Percentiles rank a stretch among this genome's conserved stretches.
Conservation (phyloP, 2,797 vertebrate genomes). For the Bryconaethiops microstoma region DNA sequence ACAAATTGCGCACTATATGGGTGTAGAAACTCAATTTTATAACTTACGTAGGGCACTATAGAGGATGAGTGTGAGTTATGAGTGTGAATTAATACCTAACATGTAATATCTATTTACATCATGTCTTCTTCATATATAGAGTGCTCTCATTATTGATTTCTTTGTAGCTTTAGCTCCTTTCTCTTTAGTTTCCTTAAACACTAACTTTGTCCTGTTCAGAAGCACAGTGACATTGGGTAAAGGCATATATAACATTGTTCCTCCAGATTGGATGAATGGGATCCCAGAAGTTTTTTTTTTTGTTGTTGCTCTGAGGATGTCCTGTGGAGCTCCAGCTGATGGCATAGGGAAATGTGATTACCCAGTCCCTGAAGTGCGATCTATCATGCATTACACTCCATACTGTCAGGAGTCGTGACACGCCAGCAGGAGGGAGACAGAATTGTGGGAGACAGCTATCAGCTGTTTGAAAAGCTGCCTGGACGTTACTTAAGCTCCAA, state of each 20-base stretch:
- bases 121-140: background rate
- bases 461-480: slow-evolving; percentile 62
- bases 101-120: no score
- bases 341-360: slow-evolving; percentile 84
- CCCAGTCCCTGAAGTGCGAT: slow-evolving; percentile 84
- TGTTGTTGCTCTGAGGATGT: slow-evolving; percentile 77
- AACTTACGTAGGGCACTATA: no score
- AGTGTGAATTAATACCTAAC: no score
- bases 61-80: no score
- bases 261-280: slow-evolving; percentile 51
- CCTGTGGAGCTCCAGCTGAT: slow-evolving; percentile 81
- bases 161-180: background rate
- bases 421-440: slow-evolving; percentile 77
- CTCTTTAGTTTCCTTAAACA: background rate
- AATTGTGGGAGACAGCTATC: slow-evolving; percentile 83
- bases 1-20: no score
- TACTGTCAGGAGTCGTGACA: slow-evolving; percentile 83
- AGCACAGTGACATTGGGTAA: slow-evolving; percentile 53
- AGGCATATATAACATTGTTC: slow-evolving; percentile 29
- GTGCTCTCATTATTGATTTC: background rate
- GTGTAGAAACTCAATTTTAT: no score
- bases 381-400: slow-evolving; percentile 86
- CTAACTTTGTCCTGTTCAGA: slow-evolving; percentile 20
- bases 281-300: slow-evolving; percentile 45
- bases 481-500: slow-evolving; percentile 30